phyloP scores from a whole-genome alignment of 2,888 invertebrate species.

The Ormyrus pomaceus region DNA sequence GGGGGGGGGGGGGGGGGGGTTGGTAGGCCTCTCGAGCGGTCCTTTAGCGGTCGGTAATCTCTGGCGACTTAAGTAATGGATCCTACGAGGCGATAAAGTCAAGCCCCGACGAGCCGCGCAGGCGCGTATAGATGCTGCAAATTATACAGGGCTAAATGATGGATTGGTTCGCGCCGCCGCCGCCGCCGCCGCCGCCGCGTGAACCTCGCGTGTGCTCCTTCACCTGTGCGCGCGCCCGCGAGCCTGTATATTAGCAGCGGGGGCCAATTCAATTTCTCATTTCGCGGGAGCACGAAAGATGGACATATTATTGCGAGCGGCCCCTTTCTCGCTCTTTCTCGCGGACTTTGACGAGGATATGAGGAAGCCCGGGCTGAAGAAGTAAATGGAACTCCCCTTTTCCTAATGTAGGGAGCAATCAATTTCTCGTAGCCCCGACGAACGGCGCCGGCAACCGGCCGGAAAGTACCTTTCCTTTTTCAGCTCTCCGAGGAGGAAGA shows the following conservation, averaged over 20 bases:
- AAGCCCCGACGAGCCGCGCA: slow-evolving; percentile 23
- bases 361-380: slow-evolving; percentile 41
- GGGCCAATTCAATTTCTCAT: slow-evolving; percentile 54
- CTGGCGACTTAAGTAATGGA: slow-evolving; percentile 68
- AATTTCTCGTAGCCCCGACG: slow-evolving; percentile 43
- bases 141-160: slow-evolving; percentile 69
- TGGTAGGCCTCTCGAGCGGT: slow-evolving; percentile 51
- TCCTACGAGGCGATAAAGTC: slow-evolving; percentile 66
- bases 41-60: slow-evolving; percentile 63
- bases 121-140: slow-evolving; percentile 51
- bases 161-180: slow-evolving; percentile 61
- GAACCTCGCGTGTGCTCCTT: not conserved
- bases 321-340: slow-evolving; percentile 3
- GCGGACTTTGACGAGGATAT: slow-evolving; percentile 51
- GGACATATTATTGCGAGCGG: slow-evolving; percentile 47
- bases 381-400: slow-evolving; percentile 52
- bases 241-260: not conserved
- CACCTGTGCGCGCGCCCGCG: not conserved
- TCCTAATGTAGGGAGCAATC: slow-evolving; percentile 50
- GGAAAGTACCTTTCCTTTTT: slow-evolving; percentile 45
- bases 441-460: slow-evolving; percentile 16
- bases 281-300: slow-evolving; percentile 31
- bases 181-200: slow-evolving; percentile 47
- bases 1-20: not conserved
- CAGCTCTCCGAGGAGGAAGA: not conserved